Percentiles rank a stretch among this genome's conserved stretches.
These are phyloP conservation scores for Merodon equestris DNA, from an alignment of 2,888 invertebrate species.

Conservation along the genomic window DNA sequence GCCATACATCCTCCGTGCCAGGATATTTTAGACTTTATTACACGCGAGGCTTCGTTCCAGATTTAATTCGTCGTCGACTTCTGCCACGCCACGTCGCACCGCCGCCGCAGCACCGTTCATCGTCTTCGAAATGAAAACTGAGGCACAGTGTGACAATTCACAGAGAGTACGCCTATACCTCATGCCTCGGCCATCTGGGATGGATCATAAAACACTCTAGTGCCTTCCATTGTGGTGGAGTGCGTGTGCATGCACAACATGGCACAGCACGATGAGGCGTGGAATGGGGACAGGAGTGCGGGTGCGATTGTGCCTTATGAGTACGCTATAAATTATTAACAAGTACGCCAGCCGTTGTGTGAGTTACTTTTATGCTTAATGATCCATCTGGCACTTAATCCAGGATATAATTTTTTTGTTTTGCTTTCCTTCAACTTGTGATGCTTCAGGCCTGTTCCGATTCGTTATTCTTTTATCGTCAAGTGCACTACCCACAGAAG, in stretches of 20 bases:
- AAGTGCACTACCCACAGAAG: constrained; percentile 57
- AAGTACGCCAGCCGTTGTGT: constrained; percentile 65
- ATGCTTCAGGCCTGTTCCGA: no score
- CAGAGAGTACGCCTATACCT: constrained; percentile 26
- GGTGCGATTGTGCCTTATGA: constrained; percentile 16
- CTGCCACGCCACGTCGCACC: constrained; percentile 14
- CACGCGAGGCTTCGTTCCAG: constrained; percentile 41
- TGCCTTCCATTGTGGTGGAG: constrained; percentile 16
- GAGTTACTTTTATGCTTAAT: constrained; percentile 68
- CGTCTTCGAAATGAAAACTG: constrained; percentile 45
- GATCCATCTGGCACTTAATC: constrained; percentile 69
- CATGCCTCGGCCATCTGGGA: constrained; percentile 48
- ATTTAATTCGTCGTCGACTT: constrained; percentile 49
- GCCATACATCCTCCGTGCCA: constrained; percentile 36
- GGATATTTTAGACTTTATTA: constrained; percentile 19
- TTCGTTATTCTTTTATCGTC: constrained; percentile 54
- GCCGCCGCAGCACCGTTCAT: constrained; percentile 18
- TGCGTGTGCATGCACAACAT: constrained; percentile 29
- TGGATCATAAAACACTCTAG: constrained; percentile 62
- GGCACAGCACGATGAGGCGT: constrained; percentile 27
- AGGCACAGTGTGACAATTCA: constrained; percentile 47
- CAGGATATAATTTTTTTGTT: constrained; percentile 59
- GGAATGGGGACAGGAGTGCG: no score
- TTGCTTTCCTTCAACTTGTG: constrained; percentile 3
- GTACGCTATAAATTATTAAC: constrained; percentile 64